Base-by-base conservation (phyloP, 2,113 vertebrate genomes). In the Halcyon senegalensis region DNA sequence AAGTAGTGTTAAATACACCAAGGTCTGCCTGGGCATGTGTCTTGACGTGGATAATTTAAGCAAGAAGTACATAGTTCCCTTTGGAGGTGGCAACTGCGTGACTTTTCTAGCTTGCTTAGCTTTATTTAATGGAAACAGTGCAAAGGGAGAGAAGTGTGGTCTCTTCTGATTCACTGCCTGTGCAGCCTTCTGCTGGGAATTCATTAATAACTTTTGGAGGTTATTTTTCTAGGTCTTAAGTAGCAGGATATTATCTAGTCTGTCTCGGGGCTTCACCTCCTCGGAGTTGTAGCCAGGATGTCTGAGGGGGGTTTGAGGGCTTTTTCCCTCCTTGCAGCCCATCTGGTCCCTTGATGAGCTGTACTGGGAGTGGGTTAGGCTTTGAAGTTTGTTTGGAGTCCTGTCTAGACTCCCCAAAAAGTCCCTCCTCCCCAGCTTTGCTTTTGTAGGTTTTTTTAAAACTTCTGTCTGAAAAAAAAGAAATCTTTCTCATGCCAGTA, bases 331-430 rank as follows among this genome's bases (percentile, higher is more conserved):
- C 46, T 63, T 46, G 13, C 67, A 90, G 68, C 91, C 79, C 79
- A 89, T 92, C 88, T 90, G 95, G 73, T 80, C 83, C 79, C 73
- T 87, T 33, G 76, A 76, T 55, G 91, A 89, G 73, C 68, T 84
- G 69, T 37, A 6, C 80, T 60, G 73, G 27, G 68, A 94, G 33
- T 50, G 68, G 44, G 91, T 74, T 43, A 41, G 76, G 9, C 94
- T 95, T 95, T 96, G 94, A 92, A 91, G 95, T 94, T 94, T 89
- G 84, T 93, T 94, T 95, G 91, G 91, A 96, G 91, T 95, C 84
- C 81, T 93, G 91, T 96, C 91, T 94, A 87, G 95, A 94, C 87
- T 89, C 58, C 78, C 56, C 37, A n/a, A 86, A 92, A 78, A 84
- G 72, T 82, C 89, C 58, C 56, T 94, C 74, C 62, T 94, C 53